Evolutionary conservation across 37 sponge, comb jelly and placozoan species (phyloP), one percentile per base, ranked within the genome.

Genomic region (Mnemiopsis leidyi): DNA sequence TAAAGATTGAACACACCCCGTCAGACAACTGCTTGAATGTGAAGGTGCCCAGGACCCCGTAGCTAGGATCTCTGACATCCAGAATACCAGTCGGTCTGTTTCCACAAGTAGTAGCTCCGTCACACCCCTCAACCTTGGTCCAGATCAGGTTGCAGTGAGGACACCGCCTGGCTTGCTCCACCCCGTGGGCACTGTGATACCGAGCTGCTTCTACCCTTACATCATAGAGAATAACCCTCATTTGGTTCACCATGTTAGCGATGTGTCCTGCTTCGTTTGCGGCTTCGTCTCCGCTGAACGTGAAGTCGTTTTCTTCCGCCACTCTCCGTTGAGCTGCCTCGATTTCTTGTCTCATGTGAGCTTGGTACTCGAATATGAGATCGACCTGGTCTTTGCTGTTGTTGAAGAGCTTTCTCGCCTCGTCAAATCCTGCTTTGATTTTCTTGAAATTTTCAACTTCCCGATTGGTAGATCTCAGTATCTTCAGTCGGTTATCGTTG

Each of bases 51-150:
- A 79, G 38, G 9, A 36, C 9, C 9, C 37, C 82, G 21, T 32
- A 79, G 7, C 38, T 35, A 31, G 37, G 37, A 35, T 31, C 82
- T 9, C 82, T 31, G 36, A 32, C 9, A 29, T 79, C 82, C 5
- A 79, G 36, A 20, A 36, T 13, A 79, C 16, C 3, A 1, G 37
- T 23, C 2, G 37, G 35, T 29, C 36, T 31, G 36, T 79, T 79
- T 33, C 82, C 82, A 31, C 82, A 79, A 20, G 82, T 79, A 7
- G 82, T 79, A 1, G 82, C 35, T 18, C 82, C 82, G 23, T 28
- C 36, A 79, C 82, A 79, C 13, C 82, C 82, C 21, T 31, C 82
- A 23, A 79, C 38, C 36, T 79, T 79, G 82, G 38, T 79, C 82
- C 82, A 79, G 21, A 79, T 36, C 32, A 36, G 3, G 20, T 79